phyloP scores from a whole-genome alignment of 2,797 vertebrate species.

The Chaunax sp. region DNA sequence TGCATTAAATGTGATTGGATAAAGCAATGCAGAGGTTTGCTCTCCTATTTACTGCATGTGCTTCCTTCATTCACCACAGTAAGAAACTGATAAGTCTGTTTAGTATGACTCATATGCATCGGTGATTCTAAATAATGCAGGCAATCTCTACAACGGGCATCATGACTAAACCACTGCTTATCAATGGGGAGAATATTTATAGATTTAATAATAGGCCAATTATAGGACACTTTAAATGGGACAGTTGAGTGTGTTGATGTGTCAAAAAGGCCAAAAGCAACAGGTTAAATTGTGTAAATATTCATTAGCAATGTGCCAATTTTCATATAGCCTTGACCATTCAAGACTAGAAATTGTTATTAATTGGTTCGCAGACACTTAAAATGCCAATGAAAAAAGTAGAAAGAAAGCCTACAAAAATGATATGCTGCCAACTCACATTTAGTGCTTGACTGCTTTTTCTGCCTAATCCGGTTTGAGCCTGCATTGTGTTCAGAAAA shows the following conservation, averaged over 20 bases:
- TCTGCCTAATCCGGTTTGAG: neutral
- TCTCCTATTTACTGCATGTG: constrained; percentile 3
- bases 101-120: constrained; percentile 11
- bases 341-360: neutral
- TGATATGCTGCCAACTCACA: neutral
- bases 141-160: neutral
- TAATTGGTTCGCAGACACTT: neutral
- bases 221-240: neutral
- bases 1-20: neutral
- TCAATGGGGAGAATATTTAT: neutral
- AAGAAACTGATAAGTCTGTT: neutral
- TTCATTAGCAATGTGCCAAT: neutral
- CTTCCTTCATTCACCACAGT: neutral
- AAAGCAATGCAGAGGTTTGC: neutral
- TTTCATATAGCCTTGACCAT: neutral
- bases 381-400: neutral
- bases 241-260: neutral
- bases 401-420: neutral
- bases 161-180: neutral
- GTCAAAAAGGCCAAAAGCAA: neutral
- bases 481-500: neutral
- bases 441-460: neutral
- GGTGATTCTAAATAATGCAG: constrained; percentile 1
- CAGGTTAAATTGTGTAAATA: neutral
- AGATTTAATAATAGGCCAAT: neutral